A percentile compares a stretch with the other conserved stretches of the same genome.
phyloP scores from a whole-genome alignment of 2,113 vertebrate genomes.

The Myiagra hebetior region DNA sequence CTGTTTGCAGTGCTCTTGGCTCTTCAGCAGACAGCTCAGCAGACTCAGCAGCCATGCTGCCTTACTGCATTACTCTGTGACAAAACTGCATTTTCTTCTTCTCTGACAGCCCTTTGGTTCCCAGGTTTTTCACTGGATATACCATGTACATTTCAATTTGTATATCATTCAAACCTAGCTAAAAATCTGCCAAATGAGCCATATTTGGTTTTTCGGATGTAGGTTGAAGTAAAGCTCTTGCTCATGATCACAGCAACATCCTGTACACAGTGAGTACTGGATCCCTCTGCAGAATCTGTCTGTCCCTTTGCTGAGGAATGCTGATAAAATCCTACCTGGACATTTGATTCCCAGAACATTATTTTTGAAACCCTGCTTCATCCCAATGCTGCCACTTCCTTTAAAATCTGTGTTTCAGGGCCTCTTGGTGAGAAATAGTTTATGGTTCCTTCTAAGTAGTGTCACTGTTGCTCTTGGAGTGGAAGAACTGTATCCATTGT shows the following conservation, averaged over 20 bases:
- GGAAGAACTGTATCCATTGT: not conserved
- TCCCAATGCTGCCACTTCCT: not conserved
- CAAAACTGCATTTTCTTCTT: not conserved
- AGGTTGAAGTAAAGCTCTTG: not conserved
- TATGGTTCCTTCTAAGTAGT: not conserved
- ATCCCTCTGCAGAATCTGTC: not conserved
- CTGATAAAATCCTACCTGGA: not conserved
- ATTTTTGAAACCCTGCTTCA: not conserved
- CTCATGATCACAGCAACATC: rapidly evolving
- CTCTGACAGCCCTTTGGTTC: not conserved
- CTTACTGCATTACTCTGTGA: not conserved
- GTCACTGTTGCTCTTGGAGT: not conserved
- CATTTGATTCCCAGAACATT: not conserved
- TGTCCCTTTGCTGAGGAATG: not conserved
- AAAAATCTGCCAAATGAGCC: not conserved
- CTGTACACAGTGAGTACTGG: rapidly evolving
- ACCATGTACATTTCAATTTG: not conserved
- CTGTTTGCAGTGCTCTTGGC: not conserved
- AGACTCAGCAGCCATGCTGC: not conserved
- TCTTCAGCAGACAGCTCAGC: not conserved
- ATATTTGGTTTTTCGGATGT: not conserved
- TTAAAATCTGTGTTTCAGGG: not conserved
- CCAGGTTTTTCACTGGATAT: not conserved
- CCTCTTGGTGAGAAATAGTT: not conserved
- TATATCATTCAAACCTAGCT: not conserved